Base-by-base conservation (phyloP, 2,797 vertebrate genomes). In the Carcharodon carcharias region DNA sequence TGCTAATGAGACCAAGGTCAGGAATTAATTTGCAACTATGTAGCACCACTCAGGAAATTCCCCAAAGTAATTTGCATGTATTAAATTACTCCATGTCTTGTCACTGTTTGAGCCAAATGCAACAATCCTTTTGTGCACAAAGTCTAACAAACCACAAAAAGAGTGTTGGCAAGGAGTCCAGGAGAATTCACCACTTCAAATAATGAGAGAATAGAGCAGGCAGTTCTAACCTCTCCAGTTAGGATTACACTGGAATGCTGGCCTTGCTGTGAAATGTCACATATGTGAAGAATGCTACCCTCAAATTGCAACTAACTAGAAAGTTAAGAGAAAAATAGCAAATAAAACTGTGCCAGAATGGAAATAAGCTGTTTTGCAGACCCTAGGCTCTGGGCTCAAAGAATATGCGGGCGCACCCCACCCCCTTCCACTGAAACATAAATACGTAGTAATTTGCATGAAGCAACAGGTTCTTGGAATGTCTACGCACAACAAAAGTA, bases 11-110 rank as follows among this genome's bases (percentile, higher is more conserved):
- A 65, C 58, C 58, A 40, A 6, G 14, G 58, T 40, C 58, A 63
- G 89, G 35, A 92, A 92, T 92, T 92, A 61, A 91, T 35, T 91
- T 56, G 88, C 54, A 92, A 92, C 35, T 92, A 63, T 23, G 58
- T n/a, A 92, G 35, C 58, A 92, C 58, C 58, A 92, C 89, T 50
- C 87, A 63, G 4, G 56, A 91, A n/a, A 92, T 18, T 35, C 35
- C 6, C 82, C 82, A 35, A 54, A 54, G 26, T 31, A 11, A 54
- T 89, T 89, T 89, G 28, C 12, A 56, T 58, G 1, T 56, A 89
- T 89, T 1, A 89, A 14, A 89, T 56, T 89, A 14, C 40, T 85
- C 7, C 50, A 31, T 6, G 11, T 85, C 54, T 54, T 35, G 87
- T 89, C 82, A 89, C 23, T 23, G 14, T 82, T 45, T 21, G 26